Evolutionary conservation across 2,888 invertebrate genomes (phyloP).

Genomic region (Ferdinandea cuprea): DNA sequence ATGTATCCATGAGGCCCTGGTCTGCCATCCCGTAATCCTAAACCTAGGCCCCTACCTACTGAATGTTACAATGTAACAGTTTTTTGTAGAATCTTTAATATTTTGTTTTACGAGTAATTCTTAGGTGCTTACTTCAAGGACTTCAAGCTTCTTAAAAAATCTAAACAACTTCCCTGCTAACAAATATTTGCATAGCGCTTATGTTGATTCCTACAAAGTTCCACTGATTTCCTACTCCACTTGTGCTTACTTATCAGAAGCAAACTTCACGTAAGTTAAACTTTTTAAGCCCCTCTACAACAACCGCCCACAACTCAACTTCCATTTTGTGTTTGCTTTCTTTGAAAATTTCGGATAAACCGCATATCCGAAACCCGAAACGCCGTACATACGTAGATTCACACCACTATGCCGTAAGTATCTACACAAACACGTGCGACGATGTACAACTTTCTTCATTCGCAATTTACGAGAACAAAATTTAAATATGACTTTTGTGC

Average conservation of each 20-base stretch:
- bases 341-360: slow-evolving; percentile 29
- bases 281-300: neutral
- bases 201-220: too few relatives aligned
- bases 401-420: slow-evolving; percentile 26
- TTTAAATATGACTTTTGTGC: slow-evolving; percentile 68
- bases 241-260: neutral
- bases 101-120: too few relatives aligned
- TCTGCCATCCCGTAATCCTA: too few relatives aligned
- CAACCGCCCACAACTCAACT: neutral
- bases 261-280: neutral
- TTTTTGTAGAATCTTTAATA: too few relatives aligned
- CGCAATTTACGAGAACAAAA: slow-evolving; percentile 45
- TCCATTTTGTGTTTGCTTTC: slow-evolving; percentile 23
- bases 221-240: neutral
- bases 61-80: too few relatives aligned
- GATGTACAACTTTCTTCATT: slow-evolving; percentile 45
- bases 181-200: too few relatives aligned
- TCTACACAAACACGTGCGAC: slow-evolving; percentile 69
- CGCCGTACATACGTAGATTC: too few relatives aligned
- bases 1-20: too few relatives aligned
- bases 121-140: neutral
- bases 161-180: neutral
- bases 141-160: neutral
- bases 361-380: too few relatives aligned
- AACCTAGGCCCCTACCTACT: too few relatives aligned